Evolutionary conservation across 2,888 invertebrate species (phyloP), one percentile per base, ranked within the genome.

Genomic region (Drosophila colorata): DNA sequence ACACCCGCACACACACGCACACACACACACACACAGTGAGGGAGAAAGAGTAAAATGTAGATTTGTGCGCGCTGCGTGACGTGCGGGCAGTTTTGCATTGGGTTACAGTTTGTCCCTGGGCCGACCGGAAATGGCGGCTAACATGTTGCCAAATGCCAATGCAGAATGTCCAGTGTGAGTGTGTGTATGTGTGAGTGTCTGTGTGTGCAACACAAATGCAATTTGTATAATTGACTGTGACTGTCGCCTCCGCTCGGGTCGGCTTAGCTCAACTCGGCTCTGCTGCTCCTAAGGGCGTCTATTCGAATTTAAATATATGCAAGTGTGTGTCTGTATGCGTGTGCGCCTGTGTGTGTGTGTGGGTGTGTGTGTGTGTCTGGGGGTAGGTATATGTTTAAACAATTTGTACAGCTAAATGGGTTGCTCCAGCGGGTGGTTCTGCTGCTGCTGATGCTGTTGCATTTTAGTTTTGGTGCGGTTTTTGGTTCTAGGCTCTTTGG

Each of bases 221-320:
- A 84, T 88, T 84, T 84, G 88, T 88, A 86, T 84, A 84, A 84
- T 88, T 84, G 84, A 86, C 84, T 84, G 87, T 79, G 87, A 82
- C 82, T 85, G 78, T 75, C 61, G 67, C 76, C 76, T 66, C 58
- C 53, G 44, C 47, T 60, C 46, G 57, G 23, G 43, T 53, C 56
- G 37, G 52, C 48, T 49, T 35, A 44, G 57, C 48, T 48, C 38
- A 28, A 37, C 61, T 57, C 44, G 40, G 52, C 53, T 57, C 20
- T 8, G 18, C 33, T 20, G 47, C 46, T 47, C 33, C 60, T 51
- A 46, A 53, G 57, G 47, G 53, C 63, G 64, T 65, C 69, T 68
- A 77, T 67, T 74, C 69, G 66, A 76, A 65, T 80, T 59, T 65
- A 71, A 47, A 80, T 66, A 57, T 58, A 31, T 64, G 31, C 41